Evolutionary conservation across 1,140 invertebrate species (phyloP).

Genomic region (Drosophila pectinifera): DNA sequence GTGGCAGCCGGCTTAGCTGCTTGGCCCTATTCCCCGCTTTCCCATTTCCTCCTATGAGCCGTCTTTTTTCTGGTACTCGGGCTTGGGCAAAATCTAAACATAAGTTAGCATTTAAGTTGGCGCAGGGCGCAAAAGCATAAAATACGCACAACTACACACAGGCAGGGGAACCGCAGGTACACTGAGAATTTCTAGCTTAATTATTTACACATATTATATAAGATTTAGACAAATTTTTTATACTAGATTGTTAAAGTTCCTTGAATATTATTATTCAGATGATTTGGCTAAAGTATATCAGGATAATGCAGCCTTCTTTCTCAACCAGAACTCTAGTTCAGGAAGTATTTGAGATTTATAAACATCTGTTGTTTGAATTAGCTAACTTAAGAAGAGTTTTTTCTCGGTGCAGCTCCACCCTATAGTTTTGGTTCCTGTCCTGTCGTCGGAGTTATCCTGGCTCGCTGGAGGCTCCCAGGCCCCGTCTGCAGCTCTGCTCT

Average conservation of each 20-base stretch:
- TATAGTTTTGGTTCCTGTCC: neutral
- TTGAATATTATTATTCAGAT: too few species aligned
- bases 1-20: slow-evolving; percentile 61
- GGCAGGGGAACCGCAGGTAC: slow-evolving; percentile 31
- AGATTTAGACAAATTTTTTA: too few species aligned
- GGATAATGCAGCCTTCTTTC: too few species aligned
- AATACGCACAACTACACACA: slow-evolving; percentile 71
- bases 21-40: slow-evolving; percentile 19
- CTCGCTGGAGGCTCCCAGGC: slow-evolving; percentile 7
- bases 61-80: slow-evolving; percentile 53
- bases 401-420: neutral
- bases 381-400: neutral
- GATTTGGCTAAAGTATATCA: too few species aligned
- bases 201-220: neutral
- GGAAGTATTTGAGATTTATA: neutral
- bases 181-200: neutral
- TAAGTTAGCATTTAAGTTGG: slow-evolving; percentile 82
- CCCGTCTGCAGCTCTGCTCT: slow-evolving; percentile 5
- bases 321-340: too few species aligned
- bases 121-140: slow-evolving; percentile 78
- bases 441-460: slow-evolving; percentile 14
- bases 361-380: too few species aligned
- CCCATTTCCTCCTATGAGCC: neutral
- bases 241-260: too few species aligned
- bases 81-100: slow-evolving; percentile 73